Evolutionary conservation across 2,888 invertebrate genomes (phyloP).

Genomic region (Hemistola chrysoprasaria): DNA sequence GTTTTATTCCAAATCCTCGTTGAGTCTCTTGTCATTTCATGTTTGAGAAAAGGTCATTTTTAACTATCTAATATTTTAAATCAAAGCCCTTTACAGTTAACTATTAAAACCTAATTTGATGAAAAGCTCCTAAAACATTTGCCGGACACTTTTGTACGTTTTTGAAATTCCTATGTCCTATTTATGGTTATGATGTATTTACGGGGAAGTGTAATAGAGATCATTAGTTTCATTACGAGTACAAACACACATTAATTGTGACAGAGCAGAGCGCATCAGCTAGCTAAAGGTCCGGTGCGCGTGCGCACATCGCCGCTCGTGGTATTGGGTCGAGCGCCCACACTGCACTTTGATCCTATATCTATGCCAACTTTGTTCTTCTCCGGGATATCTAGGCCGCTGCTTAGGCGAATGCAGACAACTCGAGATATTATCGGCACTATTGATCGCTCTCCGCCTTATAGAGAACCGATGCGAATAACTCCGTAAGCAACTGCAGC

Average conservation of each 20-base stretch:
- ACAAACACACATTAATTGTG: conserved; percentile 52
- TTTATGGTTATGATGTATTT: conserved; percentile 19
- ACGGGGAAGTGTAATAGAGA: conserved; percentile 42
- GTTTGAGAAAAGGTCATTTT: too few species aligned
- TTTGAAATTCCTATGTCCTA: conserved; percentile 2
- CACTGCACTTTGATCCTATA: conserved; percentile 78
- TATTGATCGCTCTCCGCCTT: conserved; percentile 33
- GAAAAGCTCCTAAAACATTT: too few species aligned
- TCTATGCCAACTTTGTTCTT: conserved; percentile 79
- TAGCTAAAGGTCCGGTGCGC: conserved; percentile 67
- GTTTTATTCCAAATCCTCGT: conserved; percentile 67
- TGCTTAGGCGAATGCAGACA: conserved; percentile 54
- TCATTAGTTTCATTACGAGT: conserved; percentile 46
- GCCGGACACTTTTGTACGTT: conserved; percentile 4
- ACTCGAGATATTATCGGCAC: conserved; percentile 53
- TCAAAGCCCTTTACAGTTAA: too few species aligned
- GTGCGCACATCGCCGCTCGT: conserved; percentile 59
- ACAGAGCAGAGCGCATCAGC: conserved; percentile 41
- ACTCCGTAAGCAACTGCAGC: conserved; percentile 1
- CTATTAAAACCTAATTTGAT: too few species aligned
- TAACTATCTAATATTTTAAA: too few species aligned
- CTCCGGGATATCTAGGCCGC: conserved; percentile 71
- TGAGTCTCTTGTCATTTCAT: conserved; percentile 5
- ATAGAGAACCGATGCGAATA: conserved; percentile 20
- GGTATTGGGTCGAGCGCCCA: conserved; percentile 80